These are phyloP conservation scores for Kuschelorhynchus macadamiae DNA, from an alignment of 2,888 invertebrate species.

Conservation along the genomic window DNA sequence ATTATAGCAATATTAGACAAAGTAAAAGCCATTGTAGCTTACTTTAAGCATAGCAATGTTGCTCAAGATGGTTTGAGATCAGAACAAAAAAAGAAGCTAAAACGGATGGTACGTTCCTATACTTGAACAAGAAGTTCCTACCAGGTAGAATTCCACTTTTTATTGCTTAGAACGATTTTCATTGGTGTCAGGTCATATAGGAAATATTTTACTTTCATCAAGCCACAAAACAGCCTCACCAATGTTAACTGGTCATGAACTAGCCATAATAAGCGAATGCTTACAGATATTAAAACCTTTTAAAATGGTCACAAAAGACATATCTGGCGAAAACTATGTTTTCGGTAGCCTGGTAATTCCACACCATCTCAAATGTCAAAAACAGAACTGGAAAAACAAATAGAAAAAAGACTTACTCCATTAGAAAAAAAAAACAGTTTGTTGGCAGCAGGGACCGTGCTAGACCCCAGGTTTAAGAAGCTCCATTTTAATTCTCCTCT, in stretches of 20 bases:
- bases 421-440: background rate
- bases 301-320: conserved; percentile 4
- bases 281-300: conserved; percentile 1
- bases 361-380: background rate
- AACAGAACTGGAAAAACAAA: conserved; percentile 8
- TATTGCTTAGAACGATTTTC: conserved; percentile 4
- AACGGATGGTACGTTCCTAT: conserved; percentile 2
- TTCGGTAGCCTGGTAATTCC: background rate
- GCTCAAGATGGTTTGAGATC: background rate
- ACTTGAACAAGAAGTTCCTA: conserved; percentile 14
- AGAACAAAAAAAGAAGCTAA: conserved; percentile 11
- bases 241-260: background rate
- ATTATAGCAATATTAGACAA: conserved; percentile 2
- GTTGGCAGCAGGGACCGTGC: background rate
- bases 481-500: background rate
- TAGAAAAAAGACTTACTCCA: background rate
- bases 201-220: conserved; percentile 5
- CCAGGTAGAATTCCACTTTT: conserved; percentile 14
- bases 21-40: conserved; percentile 2
- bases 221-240: conserved; percentile 1
- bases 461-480: conserved; percentile 3
- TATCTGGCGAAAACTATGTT: conserved; percentile 1
- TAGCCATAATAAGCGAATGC: background rate
- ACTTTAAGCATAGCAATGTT: conserved; percentile 3
- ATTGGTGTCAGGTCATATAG: conserved; percentile 1